A percentile compares a stretch with the other conserved stretches of the same genome.
These are phyloP conservation scores for Callopanchax toddi DNA, from an alignment of 2,113 vertebrate species.

Conservation along the genomic window DNA sequence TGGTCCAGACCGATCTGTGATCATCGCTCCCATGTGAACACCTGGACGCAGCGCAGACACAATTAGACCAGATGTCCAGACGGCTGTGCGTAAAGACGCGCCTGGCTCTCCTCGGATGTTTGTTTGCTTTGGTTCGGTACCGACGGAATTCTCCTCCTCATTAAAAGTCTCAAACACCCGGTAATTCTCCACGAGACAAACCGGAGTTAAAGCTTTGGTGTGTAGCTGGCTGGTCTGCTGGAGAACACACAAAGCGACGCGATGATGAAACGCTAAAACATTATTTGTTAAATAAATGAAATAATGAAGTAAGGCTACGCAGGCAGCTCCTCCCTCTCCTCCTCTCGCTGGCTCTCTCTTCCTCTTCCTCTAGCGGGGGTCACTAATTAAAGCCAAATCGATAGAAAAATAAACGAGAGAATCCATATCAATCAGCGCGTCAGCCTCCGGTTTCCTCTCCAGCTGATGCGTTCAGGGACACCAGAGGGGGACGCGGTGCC, in stretches of 20 bases:
- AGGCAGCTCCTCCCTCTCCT: constrained; percentile 73
- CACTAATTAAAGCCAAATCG: constrained; percentile 76
- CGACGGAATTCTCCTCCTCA: constrained; percentile 31
- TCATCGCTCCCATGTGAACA: constrained; percentile 36
- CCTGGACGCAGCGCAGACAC: constrained; percentile 16
- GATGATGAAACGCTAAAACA: constrained; percentile 20
- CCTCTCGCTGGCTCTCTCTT: constrained; percentile 34
- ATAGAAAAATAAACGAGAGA: constrained; percentile 72
- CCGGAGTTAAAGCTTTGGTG: constrained; percentile 63
- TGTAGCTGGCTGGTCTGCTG: constrained; percentile 66
- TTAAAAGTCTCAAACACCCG: constrained; percentile 52
- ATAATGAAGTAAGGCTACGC: constrained; percentile 71
- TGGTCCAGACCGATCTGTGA: constrained; percentile 22
- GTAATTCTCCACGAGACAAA: constrained; percentile 25
- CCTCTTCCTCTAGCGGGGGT: constrained; percentile 66
- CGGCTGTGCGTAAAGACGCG: constrained; percentile 64
- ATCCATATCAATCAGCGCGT: constrained; percentile 64
- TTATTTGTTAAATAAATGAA: constrained; percentile 62
- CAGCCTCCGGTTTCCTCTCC: constrained; percentile 36
- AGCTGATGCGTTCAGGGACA: constrained; percentile 27
- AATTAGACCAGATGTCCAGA: constrained; percentile 33
- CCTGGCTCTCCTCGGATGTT: background rate
- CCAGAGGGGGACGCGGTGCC: constrained; percentile 44
- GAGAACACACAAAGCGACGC: constrained; percentile 45
- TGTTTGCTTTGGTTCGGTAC: constrained; percentile 63